Evolutionary conservation across 64 coral and sea anemone species (phyloP), one percentile per base, ranked within the genome.

Genomic region (Montipora foliosa): DNA sequence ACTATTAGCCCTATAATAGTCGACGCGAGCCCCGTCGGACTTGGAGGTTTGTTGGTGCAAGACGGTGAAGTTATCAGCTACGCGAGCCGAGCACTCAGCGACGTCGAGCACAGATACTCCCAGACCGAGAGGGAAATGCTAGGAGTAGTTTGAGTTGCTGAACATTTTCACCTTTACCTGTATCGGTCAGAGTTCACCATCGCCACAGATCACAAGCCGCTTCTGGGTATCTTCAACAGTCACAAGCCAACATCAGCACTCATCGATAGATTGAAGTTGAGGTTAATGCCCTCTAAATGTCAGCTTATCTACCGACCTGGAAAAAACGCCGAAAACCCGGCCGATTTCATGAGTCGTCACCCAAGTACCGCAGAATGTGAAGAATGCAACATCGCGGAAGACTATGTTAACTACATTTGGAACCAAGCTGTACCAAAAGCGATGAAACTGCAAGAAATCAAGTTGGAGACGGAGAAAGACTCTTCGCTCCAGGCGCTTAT

Each of bases 261-360:
- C 44, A 83, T 82, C 8, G 92, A 81, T 19, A 68, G 62, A 81
- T 94, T 78, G 66, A 80, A 81, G 17, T 87, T 94, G 17, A 6
- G 93, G 10, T 47, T 90, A 37, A 81, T 90, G 79, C 93, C 72
- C 16, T 90, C 85, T 79, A 70, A 95, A 80, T 76, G 47, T 66
- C 46, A 74, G 11, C 68, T 90, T 20, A 46, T 74, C 22, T 95
- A 95, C 64, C 20, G 68, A 49, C 84, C 75, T 6, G 25, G 76
- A 49, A 88, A 53, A 49, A 77, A 81, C 24, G 20, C 60, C 17
- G 76, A 83, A 21, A 95, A 95, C 51, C 94, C 94, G 8, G 94
- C 94, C 25, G 89, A 95, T 44, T 95, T 95, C 82, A 95, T 91
- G 75, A 95, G 94, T 45, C 24, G 94, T 19, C 94, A 91, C n/a